A percentile compares a stretch with the other conserved stretches of the same genome.
Conservation (phyloP, 2,888 invertebrate species). For the Ormyrus thymus region DNA sequence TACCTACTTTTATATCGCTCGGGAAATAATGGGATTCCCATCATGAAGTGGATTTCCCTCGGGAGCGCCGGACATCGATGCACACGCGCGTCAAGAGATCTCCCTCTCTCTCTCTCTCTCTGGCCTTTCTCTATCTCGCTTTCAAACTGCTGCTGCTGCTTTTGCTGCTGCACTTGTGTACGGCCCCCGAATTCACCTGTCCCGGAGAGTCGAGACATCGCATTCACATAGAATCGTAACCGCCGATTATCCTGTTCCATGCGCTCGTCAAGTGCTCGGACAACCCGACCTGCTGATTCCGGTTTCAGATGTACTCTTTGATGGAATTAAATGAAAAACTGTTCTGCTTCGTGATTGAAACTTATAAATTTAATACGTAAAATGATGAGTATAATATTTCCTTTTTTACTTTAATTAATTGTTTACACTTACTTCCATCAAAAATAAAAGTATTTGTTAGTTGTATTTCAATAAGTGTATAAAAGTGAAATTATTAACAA, state of each 20-base stretch:
- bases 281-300: background rate
- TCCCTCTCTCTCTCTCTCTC: slow-evolving; percentile 62
- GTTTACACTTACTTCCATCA: too few relatives aligned
- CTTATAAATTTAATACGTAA: too few relatives aligned
- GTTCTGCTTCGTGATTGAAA: too few relatives aligned
- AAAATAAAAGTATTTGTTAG: too few relatives aligned
- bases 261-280: slow-evolving; percentile 31
- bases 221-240: slow-evolving; percentile 54
- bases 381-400: too few relatives aligned
- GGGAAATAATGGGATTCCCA: slow-evolving; percentile 75
- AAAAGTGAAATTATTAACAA: too few relatives aligned
- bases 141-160: background rate
- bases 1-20: slow-evolving; percentile 69
- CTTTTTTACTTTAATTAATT: too few relatives aligned
- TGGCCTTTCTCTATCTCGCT: slow-evolving; percentile 29
- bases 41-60: slow-evolving; percentile 75
- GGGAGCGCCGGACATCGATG: slow-evolving; percentile 73
- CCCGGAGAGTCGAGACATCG: slow-evolving; percentile 12
- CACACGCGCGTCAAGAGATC: slow-evolving; percentile 71
- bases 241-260: slow-evolving; percentile 55
- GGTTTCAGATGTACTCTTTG: too few relatives aligned
- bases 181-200: slow-evolving; percentile 54
- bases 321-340: too few relatives aligned
- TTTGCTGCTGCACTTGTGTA: slow-evolving; percentile 29
- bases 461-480: too few relatives aligned